A percentile compares a stretch with the other conserved stretches of the same genome.
Conservation (phyloP, 2,113 vertebrate species). For the Ictalurus furcatus region DNA sequence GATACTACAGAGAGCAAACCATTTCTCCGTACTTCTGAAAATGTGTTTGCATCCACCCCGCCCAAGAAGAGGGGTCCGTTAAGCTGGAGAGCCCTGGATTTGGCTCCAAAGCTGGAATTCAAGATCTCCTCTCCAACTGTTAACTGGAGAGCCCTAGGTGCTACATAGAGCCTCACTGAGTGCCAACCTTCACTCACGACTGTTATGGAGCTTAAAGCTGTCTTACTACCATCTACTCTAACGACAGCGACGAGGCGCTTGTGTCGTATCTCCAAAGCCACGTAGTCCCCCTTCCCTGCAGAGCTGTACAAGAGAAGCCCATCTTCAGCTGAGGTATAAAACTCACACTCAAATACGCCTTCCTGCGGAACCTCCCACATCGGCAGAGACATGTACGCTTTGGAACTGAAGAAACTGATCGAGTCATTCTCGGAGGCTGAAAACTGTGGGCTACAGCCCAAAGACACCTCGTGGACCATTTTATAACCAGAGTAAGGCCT, state of each 20-base stretch:
- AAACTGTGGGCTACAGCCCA: conserved; percentile 84
- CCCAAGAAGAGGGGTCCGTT: conserved; percentile 78
- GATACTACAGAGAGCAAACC: conserved; percentile 68
- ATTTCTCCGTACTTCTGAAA: conserved; percentile 63
- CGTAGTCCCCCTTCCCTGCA: conserved; percentile 72
- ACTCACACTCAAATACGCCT: conserved; percentile 73
- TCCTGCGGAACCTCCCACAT: conserved; percentile 69
- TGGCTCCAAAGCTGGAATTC: conserved; percentile 62
- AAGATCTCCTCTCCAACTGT: conserved; percentile 74
- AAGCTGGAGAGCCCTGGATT: conserved; percentile 65
- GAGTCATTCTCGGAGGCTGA: conserved; percentile 80
- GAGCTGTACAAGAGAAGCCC: conserved; percentile 82
- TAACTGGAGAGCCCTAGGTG: conserved; percentile 71
- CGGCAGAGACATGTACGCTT: conserved; percentile 80
- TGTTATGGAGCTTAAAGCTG: conserved; percentile 69
- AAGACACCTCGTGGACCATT: conserved; percentile 80
- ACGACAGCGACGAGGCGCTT: conserved; percentile 74
- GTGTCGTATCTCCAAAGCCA: conserved; percentile 79
- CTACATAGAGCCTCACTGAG: conserved; percentile 72
- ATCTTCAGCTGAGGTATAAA: conserved; percentile 70
- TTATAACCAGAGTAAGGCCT: conserved; percentile 78
- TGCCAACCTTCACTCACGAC: conserved; percentile 79
- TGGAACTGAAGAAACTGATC: conserved; percentile 85
- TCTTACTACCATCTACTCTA: conserved; percentile 67
- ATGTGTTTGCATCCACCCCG: conserved; percentile 69